phyloP scores from a whole-genome alignment of 2,797 vertebrate species.

The Gorsachius magnificus region DNA sequence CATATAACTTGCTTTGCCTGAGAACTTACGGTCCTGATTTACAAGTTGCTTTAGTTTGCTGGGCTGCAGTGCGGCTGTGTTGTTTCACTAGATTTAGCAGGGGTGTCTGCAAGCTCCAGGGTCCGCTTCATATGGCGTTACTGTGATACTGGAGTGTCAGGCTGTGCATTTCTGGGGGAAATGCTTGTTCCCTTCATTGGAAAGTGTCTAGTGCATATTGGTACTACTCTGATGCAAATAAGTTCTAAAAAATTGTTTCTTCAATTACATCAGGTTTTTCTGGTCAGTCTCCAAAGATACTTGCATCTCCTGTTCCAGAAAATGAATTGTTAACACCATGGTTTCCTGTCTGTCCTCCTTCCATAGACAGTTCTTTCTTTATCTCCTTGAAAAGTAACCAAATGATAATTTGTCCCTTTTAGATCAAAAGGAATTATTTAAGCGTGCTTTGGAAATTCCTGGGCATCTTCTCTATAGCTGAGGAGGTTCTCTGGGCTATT shows the following conservation, averaged over 20 bases:
- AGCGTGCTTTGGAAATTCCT: not conserved
- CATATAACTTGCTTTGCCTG: not conserved
- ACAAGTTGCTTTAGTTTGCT: not conserved
- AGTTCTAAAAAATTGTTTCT: not conserved
- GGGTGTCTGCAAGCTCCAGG: not conserved
- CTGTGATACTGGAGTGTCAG: not conserved
- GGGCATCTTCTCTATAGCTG: not conserved
- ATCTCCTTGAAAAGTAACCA: not conserved
- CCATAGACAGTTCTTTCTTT: not conserved
- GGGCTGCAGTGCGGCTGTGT: not conserved
- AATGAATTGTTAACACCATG: not conserved
- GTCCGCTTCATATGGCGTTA: rapidly evolving
- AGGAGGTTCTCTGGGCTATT: not conserved
- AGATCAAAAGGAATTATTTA: slow-evolving; percentile 29
- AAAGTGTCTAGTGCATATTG: not conserved
- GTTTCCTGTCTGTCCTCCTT: not conserved
- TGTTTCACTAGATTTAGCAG: not conserved
- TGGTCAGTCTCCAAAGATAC: not conserved
- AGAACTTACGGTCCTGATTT: not conserved
- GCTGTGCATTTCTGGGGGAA: not conserved
- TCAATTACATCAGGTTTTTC: not conserved
- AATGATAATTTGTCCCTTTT: not conserved
- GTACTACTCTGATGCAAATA: not conserved
- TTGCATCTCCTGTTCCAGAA: not conserved
- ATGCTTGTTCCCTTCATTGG: not conserved